Conservation (phyloP, 2,888 invertebrate genomes). For the Hartigia nigra region DNA sequence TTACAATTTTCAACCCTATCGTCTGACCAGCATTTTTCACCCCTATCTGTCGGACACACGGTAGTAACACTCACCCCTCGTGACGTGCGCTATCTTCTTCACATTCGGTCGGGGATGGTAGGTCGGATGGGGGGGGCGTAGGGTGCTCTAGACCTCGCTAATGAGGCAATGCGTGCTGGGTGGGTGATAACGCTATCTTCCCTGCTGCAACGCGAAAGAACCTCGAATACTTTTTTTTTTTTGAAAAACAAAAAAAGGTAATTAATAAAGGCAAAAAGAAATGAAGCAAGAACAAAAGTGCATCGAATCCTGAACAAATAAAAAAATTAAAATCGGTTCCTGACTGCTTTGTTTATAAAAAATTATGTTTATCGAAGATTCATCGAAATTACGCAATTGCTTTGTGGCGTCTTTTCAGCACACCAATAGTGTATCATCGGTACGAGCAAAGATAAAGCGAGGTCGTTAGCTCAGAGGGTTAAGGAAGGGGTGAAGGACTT, state of each 20-base stretch:
- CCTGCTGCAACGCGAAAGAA: slow-evolving; percentile 13
- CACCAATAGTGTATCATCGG: background rate
- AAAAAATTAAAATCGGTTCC: too few relatives aligned
- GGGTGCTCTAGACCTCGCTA: slow-evolving; percentile 36
- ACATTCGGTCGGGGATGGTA: slow-evolving; percentile 5
- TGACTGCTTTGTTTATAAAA: background rate
- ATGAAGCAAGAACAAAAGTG: background rate
- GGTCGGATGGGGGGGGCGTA: slow-evolving; percentile 12
- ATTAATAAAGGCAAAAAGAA: background rate
- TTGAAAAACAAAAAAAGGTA: background rate
- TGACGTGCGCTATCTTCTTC: slow-evolving; percentile 22
- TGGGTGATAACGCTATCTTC: slow-evolving; percentile 49
- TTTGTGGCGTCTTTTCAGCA: background rate
- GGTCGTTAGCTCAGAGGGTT: slow-evolving; percentile 46
- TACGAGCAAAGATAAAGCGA: slow-evolving; percentile 39
- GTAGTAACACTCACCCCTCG: background rate
- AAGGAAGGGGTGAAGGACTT: slow-evolving; percentile 1
- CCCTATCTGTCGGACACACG: slow-evolving; percentile 25
- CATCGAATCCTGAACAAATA: background rate
- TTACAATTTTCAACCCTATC: slow-evolving; percentile 21
- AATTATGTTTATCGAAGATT: background rate
- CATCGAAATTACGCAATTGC: background rate
- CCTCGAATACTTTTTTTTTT: slow-evolving; percentile 26
- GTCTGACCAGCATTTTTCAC: slow-evolving; percentile 27
- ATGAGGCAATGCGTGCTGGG: slow-evolving; percentile 53